These are phyloP conservation scores for Calliopsis andreniformis DNA, from an alignment of 1,140 invertebrate genomes.

Conservation along the genomic window DNA sequence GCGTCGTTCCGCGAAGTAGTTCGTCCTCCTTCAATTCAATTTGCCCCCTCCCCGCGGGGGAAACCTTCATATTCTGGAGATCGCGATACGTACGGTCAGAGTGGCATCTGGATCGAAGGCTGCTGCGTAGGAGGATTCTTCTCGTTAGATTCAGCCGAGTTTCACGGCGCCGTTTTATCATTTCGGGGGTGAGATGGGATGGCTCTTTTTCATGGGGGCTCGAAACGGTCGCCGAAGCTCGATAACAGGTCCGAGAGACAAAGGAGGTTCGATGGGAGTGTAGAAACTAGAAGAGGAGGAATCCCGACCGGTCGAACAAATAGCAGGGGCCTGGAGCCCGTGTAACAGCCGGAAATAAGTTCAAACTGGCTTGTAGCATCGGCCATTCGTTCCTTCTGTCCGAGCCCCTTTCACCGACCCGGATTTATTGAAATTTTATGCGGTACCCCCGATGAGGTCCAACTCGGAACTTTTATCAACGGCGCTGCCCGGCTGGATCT, in stretches of 20 bases:
- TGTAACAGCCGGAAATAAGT: conserved; percentile 66
- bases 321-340: conserved; percentile 20
- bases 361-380: conserved; percentile 63
- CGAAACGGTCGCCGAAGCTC: conserved; percentile 19
- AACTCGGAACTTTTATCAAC: conserved; percentile 67
- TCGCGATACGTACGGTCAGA: not conserved
- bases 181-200: not conserved
- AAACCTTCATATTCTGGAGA: not conserved
- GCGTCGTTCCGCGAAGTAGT: not conserved
- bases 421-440: conserved; percentile 73
- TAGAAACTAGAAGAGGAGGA: conserved; percentile 26
- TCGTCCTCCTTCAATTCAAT: not conserved
- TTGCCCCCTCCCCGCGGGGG: not conserved
- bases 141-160: not conserved
- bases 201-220: conserved; percentile 4
- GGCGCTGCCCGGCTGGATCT: conserved; percentile 42
- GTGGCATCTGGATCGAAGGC: not conserved
- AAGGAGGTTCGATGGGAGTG: conserved; percentile 34
- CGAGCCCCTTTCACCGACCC: conserved; percentile 29
- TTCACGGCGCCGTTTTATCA: not conserved
- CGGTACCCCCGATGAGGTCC: conserved; percentile 64
- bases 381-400: conserved; percentile 61
- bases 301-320: conserved; percentile 36
- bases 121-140: not conserved
- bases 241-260: conserved; percentile 47